Conservation (phyloP, 2,113 vertebrate species). For the Alosa alosa region DNA sequence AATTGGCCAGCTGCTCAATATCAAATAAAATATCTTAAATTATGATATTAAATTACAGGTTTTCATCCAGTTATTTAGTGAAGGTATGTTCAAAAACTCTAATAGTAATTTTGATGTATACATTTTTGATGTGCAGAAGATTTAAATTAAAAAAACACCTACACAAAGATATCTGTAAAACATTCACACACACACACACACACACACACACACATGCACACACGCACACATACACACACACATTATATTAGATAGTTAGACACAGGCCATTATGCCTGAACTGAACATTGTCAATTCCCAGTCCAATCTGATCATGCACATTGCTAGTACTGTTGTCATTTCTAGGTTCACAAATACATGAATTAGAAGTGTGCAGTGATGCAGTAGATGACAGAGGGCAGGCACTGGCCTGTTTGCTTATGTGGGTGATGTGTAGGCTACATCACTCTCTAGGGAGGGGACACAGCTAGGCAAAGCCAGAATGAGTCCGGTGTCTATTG, state of each 20-base stretch:
- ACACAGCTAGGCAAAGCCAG: not conserved
- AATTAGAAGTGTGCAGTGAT: not conserved
- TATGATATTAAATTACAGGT: too few relatives aligned
- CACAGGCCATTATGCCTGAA: not conserved
- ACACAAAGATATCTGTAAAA: not conserved
- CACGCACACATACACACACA: not conserved
- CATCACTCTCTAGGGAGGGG: not conserved
- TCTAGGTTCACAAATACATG: not conserved
- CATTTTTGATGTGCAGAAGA: not conserved
- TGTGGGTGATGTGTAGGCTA: not conserved
- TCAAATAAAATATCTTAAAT: not conserved
- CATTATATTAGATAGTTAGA: not conserved
- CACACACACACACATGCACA: not conserved
- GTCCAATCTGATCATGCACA: not conserved
- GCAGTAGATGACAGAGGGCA: not conserved
- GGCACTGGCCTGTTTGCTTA: not conserved
- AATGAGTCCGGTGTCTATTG: not conserved
- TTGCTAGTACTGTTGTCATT: not conserved
- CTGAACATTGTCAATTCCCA: not conserved
- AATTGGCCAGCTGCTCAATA: not conserved
- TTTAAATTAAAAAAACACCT: not conserved
- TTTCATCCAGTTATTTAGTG: too few relatives aligned
- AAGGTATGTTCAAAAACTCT: too few relatives aligned
- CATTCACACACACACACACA: not conserved
- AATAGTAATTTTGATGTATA: too few relatives aligned